Conservation (phyloP, 1,140 invertebrate species). For the Pseudobourletiella spinata region DNA sequence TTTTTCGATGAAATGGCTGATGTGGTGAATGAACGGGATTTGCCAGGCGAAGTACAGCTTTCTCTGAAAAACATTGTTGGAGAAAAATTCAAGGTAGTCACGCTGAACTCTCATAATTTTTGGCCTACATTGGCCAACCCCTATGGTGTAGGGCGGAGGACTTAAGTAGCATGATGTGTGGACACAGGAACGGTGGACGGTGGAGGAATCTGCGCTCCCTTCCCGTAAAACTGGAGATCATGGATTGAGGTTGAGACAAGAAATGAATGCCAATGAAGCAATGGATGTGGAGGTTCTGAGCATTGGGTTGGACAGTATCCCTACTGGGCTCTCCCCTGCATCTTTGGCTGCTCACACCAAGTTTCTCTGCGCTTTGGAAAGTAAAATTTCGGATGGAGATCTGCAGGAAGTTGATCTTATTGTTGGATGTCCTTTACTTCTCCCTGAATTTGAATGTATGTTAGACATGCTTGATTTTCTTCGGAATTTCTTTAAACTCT, state of each 20-base stretch:
- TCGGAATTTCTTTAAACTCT: neutral
- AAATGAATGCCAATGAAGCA: slow-evolving; percentile 24
- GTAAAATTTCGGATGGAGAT: neutral
- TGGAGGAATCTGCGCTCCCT: neutral
- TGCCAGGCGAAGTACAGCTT: neutral
- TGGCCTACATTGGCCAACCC: too few relatives aligned
- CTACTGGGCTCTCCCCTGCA: slow-evolving; percentile 15
- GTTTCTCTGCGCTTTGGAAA: slow-evolving; percentile 5
- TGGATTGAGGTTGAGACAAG: neutral
- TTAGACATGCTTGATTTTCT: neutral
- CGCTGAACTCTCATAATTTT: too few relatives aligned
- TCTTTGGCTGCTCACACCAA: slow-evolving; percentile 21
- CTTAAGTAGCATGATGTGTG: too few relatives aligned
- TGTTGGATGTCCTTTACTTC: slow-evolving; percentile 24
- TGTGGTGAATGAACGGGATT: neutral
- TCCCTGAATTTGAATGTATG: slow-evolving; percentile 13
- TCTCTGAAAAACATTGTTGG: slow-evolving; percentile 1
- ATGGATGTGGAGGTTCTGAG: neutral
- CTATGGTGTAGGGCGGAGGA: too few relatives aligned
- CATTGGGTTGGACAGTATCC: slow-evolving; percentile 17
- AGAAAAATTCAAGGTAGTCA: slow-evolving; percentile 18
- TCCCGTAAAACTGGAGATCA: neutral
- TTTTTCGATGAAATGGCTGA: slow-evolving; percentile 29
- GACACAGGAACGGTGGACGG: neutral
- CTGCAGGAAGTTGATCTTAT: slow-evolving; percentile 27